phyloP scores from a whole-genome alignment of 2,113 vertebrate species.

The Crotophaga sulcirostris region DNA sequence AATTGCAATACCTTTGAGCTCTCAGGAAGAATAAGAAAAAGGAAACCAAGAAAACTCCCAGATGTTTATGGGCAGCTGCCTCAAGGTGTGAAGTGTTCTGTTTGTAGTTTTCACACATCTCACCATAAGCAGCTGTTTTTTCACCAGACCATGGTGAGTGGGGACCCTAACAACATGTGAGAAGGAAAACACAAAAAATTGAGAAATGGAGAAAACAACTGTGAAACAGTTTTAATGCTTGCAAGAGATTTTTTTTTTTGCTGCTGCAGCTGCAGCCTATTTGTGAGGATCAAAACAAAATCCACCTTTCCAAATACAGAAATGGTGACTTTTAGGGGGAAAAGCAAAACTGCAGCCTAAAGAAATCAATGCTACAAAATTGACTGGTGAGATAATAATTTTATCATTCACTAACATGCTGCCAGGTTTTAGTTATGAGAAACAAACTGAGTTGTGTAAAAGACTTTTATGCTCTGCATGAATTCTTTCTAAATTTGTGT shows the following conservation, averaged over 20 bases:
- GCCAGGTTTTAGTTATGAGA: background rate
- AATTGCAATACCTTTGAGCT: accelerated
- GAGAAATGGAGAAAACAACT: background rate
- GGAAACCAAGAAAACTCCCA: background rate
- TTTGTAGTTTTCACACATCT: background rate
- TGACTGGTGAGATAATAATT: background rate
- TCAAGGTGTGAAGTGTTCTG: background rate
- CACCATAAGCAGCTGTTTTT: background rate
- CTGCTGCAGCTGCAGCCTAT: background rate
- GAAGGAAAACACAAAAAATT: background rate
- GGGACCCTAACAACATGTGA: accelerated
- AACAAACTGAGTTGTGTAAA: background rate
- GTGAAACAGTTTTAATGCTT: background rate
- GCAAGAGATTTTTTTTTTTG: background rate
- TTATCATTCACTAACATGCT: background rate
- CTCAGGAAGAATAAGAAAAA: background rate
- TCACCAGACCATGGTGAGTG: background rate
- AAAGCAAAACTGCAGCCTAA: background rate
- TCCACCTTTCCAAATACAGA: background rate
- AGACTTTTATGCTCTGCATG: background rate
- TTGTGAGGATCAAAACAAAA: background rate
- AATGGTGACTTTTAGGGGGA: background rate
- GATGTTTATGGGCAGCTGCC: background rate
- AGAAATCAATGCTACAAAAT: background rate
- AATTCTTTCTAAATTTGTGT: background rate